phyloP scores from a whole-genome alignment of 2,797 vertebrate species.

The Synaphobranchus kaupii region DNA sequence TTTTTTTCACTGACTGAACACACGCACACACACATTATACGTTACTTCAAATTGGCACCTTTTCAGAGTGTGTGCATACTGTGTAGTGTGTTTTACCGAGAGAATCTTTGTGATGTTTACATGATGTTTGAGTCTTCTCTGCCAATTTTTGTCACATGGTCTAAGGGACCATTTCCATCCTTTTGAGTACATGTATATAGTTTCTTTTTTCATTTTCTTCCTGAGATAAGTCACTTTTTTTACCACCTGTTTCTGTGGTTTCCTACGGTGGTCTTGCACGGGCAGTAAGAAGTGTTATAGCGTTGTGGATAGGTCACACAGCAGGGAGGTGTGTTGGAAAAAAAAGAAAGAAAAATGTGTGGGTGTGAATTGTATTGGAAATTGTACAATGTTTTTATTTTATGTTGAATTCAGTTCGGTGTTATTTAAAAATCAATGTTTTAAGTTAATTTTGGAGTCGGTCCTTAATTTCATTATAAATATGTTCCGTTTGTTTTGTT shows the following conservation, averaged over 20 bases:
- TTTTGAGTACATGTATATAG: constrained; percentile 40
- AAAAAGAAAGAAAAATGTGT: constrained; percentile 8
- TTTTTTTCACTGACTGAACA: background rate
- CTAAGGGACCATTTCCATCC: constrained; percentile 6
- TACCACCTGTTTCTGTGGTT: constrained; percentile 17
- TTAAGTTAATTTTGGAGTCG: constrained; percentile 41
- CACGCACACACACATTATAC: background rate
- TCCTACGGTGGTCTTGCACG: background rate
- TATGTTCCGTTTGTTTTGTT: constrained; percentile 1
- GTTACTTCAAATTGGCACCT: background rate
- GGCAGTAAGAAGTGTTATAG: background rate
- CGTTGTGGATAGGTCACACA: constrained; percentile 37
- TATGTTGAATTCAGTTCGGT: constrained; percentile 61
- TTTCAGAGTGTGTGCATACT: background rate
- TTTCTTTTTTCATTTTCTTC: constrained; percentile 32
- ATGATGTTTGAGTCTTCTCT: constrained; percentile 12
- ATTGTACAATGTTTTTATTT: constrained; percentile 43
- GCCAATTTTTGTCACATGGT: constrained; percentile 18
- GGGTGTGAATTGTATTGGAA: constrained; percentile 45
- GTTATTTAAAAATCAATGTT: constrained; percentile 59
- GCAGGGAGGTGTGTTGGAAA: background rate
- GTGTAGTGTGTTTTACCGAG: constrained; percentile 2
- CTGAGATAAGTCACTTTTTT: constrained; percentile 10
- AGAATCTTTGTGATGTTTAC: constrained; percentile 49
- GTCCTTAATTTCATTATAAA: constrained; percentile 29